Evolutionary conservation across 2,797 vertebrate species (phyloP).

Genomic region (Poeciliopsis presidionis): DNA sequence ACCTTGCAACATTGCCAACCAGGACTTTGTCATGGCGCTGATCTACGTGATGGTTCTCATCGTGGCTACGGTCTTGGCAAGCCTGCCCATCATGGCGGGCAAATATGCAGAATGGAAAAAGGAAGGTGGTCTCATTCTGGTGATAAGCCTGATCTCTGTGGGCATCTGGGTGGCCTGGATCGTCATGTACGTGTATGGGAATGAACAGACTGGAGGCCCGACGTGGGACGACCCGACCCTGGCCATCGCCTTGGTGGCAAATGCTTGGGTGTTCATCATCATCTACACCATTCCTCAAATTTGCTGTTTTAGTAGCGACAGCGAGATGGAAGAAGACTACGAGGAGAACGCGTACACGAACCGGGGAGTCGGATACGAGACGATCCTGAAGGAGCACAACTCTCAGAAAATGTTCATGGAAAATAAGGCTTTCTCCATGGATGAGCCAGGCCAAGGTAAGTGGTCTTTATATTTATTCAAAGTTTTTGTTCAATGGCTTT

Average conservation of each 20-base stretch:
- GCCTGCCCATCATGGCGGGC: slow-evolving; percentile 81
- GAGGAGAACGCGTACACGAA: slow-evolving; percentile 82
- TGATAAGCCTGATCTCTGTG: slow-evolving; percentile 78
- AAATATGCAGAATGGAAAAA: slow-evolving; percentile 83
- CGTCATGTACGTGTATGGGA: slow-evolving; percentile 91
- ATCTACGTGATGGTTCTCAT: slow-evolving; percentile 93
- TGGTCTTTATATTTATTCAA: background rate
- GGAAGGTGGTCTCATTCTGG: slow-evolving; percentile 80
- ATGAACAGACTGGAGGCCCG: slow-evolving; percentile 51
- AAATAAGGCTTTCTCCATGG: slow-evolving; percentile 97
- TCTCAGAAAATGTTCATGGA: slow-evolving; percentile 91
- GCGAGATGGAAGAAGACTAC: slow-evolving; percentile 72
- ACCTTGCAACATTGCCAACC: slow-evolving; percentile 84
- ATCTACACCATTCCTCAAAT: slow-evolving; percentile 87
- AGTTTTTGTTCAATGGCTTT: background rate
- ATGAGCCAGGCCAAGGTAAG: slow-evolving; percentile 88
- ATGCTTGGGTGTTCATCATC: slow-evolving; percentile 88
- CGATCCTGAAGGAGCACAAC: slow-evolving; percentile 91
- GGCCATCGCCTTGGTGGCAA: slow-evolving; percentile 89
- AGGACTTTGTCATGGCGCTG: slow-evolving; percentile 93
- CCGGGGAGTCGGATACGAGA: slow-evolving; percentile 90
- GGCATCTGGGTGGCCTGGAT: slow-evolving; percentile 93
- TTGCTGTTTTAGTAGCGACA: slow-evolving; percentile 77
- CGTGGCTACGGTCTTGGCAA: slow-evolving; percentile 70
- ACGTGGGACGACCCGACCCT: slow-evolving; percentile 92